Conservation (phyloP, 2,113 vertebrate genomes). For the Zapus hudsonius region DNA sequence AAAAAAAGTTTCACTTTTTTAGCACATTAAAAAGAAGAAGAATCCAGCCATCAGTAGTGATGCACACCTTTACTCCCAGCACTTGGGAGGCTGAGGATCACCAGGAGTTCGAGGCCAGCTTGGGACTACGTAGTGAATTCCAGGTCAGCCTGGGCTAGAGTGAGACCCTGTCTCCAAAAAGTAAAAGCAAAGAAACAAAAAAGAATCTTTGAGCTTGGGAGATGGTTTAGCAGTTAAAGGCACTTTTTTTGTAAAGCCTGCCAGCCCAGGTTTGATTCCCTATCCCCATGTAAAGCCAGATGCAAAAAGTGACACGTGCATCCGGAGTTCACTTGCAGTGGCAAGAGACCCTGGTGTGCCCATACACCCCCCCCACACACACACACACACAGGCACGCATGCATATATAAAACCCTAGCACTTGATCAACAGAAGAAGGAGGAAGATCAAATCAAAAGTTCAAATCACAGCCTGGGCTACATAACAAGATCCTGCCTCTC, state of each 20-base stretch:
- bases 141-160: too few species aligned
- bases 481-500: too few species aligned
- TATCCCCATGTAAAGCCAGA: not conserved
- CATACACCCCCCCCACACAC: not conserved
- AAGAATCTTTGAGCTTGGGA: not conserved
- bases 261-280: not conserved
- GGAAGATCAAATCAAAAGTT: too few species aligned
- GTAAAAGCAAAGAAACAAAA: too few species aligned
- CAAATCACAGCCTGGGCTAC: not conserved
- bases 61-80: too few species aligned
- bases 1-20: slow-evolving; percentile 8
- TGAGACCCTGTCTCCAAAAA: too few species aligned
- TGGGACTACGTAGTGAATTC: too few species aligned
- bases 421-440: not conserved
- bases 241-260: not conserved
- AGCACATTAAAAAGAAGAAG: too few species aligned
- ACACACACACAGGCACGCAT: not conserved
- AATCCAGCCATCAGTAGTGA: too few species aligned
- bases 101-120: too few species aligned
- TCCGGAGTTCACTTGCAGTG: not conserved
- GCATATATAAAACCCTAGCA: not conserved
- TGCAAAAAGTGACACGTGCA: not conserved
- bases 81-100: too few species aligned
- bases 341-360: not conserved
- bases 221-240: not conserved